Percentiles rank a stretch among this genome's conserved stretches.
Conservation (phyloP, 2,797 vertebrate genomes). For the Galago senegalensis region DNA sequence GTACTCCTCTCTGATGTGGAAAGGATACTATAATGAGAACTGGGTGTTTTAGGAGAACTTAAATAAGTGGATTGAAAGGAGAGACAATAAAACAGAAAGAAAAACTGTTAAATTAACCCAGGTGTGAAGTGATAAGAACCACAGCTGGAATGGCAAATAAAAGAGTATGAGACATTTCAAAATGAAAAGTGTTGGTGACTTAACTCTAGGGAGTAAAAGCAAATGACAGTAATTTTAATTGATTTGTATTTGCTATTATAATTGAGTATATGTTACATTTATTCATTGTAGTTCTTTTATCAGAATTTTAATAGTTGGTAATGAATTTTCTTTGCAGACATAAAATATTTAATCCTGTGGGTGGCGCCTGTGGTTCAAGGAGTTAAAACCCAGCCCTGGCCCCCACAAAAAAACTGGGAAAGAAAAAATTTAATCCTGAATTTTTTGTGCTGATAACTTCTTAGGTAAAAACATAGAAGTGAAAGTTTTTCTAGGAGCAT, state of each 20-base stretch:
- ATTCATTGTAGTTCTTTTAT: conserved; percentile 5
- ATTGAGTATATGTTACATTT: neutral
- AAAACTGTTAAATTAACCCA: neutral
- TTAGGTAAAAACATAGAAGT: conserved; percentile 35
- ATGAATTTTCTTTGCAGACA: conserved; percentile 25
- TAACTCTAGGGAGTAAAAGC: neutral
- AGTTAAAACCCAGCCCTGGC: too few species aligned
- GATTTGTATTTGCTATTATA: neutral
- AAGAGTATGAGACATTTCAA: neutral
- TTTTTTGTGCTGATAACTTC: conserved; percentile 47
- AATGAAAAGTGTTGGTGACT: neutral
- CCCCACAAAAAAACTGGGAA: too few species aligned
- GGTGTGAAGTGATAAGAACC: neutral
- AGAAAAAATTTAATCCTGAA: neutral
- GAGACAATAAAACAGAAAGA: neutral
- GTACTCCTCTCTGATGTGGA: neutral
- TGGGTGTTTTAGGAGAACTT: neutral
- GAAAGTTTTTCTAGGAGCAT: conserved; percentile 7
- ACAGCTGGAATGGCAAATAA: neutral
- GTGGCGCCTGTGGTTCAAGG: too few species aligned
- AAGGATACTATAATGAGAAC: neutral
- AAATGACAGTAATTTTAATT: neutral
- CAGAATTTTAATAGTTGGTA: conserved; percentile 48
- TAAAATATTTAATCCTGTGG: conserved; percentile 34
- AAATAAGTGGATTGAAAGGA: neutral